These are phyloP conservation scores for Erebia palarica DNA, from an alignment of 2,888 invertebrate species.

Conservation along the genomic window DNA sequence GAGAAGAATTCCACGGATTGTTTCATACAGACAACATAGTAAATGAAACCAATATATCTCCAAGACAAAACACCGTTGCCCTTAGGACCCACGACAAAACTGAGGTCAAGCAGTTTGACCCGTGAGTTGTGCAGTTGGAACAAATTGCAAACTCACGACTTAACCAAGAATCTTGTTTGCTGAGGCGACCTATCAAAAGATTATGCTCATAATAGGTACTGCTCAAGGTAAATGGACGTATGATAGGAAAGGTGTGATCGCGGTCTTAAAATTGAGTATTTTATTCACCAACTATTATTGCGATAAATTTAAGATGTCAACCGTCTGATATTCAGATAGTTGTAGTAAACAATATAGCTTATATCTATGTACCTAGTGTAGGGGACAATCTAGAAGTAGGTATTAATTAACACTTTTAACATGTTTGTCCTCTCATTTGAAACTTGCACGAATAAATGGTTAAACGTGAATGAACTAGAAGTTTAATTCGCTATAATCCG, in stretches of 20 bases:
- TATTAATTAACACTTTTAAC: too few relatives aligned
- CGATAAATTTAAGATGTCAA: too few relatives aligned
- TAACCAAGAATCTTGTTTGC: constrained; percentile 33
- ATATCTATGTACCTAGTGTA: too few relatives aligned
- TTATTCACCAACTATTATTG: neutral
- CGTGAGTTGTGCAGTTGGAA: constrained; percentile 29
- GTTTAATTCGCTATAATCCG: too few relatives aligned
- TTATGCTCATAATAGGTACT: constrained; percentile 16
- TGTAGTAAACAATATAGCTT: too few relatives aligned
- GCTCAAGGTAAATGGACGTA: constrained; percentile 21
- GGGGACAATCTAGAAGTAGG: too few relatives aligned
- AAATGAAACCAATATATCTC: constrained; percentile 19
- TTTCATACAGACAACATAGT: constrained; percentile 3
- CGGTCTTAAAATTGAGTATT: neutral
- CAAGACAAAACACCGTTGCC: constrained; percentile 27
- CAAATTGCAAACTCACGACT: constrained; percentile 41
- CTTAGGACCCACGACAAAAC: constrained; percentile 34
- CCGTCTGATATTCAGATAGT: too few relatives aligned
- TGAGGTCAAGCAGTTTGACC: constrained; percentile 39
- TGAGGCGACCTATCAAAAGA: constrained; percentile 25
- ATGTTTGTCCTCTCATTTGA: too few relatives aligned
- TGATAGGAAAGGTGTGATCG: neutral
- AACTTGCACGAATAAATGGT: too few relatives aligned
- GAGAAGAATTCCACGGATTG: neutral
- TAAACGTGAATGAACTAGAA: too few relatives aligned